Evolutionary conservation across 1,140 invertebrate genomes (phyloP), one percentile per base, ranked within the genome.

Genomic region (Aphaenogaster floridana): DNA sequence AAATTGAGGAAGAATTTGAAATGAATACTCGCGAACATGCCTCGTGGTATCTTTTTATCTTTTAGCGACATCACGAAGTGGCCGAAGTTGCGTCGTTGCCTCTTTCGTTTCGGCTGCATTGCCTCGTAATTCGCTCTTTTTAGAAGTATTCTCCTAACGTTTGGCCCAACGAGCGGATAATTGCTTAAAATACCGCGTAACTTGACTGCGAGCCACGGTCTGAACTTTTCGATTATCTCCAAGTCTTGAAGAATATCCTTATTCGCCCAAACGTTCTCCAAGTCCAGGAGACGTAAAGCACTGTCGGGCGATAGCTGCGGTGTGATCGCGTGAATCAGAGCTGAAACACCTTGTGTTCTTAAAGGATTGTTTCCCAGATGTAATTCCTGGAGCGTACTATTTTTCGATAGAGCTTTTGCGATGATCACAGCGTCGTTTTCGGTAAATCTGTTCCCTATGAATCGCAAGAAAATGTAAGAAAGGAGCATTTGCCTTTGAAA

Each of bases 181-280:
- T 96, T 95, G 71, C 94, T 91, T 6, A 95, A 79, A 88, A 96
- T 94, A 5, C 95, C 95, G 59, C 93, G 94, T 61, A 96, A 92
- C 45, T 89, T 95, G 17, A 96, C 83, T 11, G 59, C 86, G 59
- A 95, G 88, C 69, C 92, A 83, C 8, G 93, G 90, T 90, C 92
- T 92, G 36, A 52, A 59, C 83, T 90, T 79, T 88, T 91, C 54
- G 66, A 94, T 90, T 42, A 91, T 64, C 85, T 95, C 90, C 84
- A 95, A 86, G 66, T 86, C 87, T 21, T 88, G 83, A 45, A 95
- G 11, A 74, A 94, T 90, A 36, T 92, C 59, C 86, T 95, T 96
- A 8, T 94, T 90, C 0, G 95, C 91, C 93, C 93, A 95, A 45
- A 95, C 90, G 81, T 95, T 94, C 50, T 94, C 94, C 64, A 96